These are phyloP conservation scores for Helicoverpa assulta DNA, from an alignment of 2,888 invertebrate genomes.

Conservation along the genomic window DNA sequence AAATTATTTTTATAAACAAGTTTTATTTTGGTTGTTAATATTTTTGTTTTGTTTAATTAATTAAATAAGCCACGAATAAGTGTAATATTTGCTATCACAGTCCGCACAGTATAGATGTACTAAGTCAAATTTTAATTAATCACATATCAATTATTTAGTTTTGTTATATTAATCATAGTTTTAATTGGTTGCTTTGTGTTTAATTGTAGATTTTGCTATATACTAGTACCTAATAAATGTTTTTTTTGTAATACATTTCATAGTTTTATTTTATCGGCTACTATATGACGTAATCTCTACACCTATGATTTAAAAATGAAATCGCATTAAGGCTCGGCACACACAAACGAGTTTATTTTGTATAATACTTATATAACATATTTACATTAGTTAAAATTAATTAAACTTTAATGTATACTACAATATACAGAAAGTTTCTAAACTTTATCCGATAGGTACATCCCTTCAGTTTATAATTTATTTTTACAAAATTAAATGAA, in stretches of 20 bases:
- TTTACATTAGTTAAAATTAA: conserved; percentile 21
- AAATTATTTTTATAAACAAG: conserved; percentile 84
- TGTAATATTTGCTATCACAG: conserved; percentile 66
- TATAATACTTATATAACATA: conserved; percentile 37
- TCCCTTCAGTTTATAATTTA: conserved; percentile 41
- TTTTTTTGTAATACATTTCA: conserved; percentile 77
- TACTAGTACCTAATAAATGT: conserved; percentile 85
- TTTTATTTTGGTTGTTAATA: conserved; percentile 84
- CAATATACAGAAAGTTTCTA: conserved; percentile 59
- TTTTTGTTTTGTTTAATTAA: conserved; percentile 68
- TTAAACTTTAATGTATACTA: conserved; percentile 56
- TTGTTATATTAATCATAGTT: conserved; percentile 85
- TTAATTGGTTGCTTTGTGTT: conserved; percentile 88
- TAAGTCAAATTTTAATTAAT: conserved; percentile 86
- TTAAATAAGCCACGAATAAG: conserved; percentile 65
- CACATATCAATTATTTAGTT: conserved; percentile 87
- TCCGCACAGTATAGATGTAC: conserved; percentile 79
- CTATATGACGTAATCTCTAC: not conserved
- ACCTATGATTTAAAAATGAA: not conserved
- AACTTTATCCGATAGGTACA: conserved; percentile 3
- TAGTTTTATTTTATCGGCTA: conserved; percentile 15
- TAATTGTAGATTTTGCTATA: conserved; percentile 84
- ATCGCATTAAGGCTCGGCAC: conserved; percentile 34
- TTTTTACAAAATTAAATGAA: conserved; percentile 61
- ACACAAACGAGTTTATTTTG: conserved; percentile 50